phyloP scores from a whole-genome alignment of 1,140 invertebrate genomes.

The Drosophila burlai region DNA sequence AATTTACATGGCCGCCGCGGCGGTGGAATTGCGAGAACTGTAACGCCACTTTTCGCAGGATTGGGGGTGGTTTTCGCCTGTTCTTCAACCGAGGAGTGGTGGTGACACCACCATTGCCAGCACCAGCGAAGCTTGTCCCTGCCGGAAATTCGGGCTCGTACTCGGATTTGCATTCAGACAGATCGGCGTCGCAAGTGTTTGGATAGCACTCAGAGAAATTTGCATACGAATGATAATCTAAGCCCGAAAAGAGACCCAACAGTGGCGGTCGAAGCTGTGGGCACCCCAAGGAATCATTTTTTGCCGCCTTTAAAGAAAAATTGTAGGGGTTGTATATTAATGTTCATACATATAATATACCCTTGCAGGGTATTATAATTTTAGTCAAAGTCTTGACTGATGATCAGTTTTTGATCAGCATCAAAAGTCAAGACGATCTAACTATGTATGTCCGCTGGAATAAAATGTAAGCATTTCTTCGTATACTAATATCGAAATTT shows the following conservation, averaged over 20 bases:
- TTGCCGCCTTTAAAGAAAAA: neutral
- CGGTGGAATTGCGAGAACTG: slow-evolving; percentile 35
- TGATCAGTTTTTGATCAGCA: no score
- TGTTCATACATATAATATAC: neutral
- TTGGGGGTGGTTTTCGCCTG: slow-evolving; percentile 60
- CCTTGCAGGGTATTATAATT: no score
- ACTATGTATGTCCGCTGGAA: no score
- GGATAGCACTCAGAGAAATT: slow-evolving; percentile 19
- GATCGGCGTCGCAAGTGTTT: slow-evolving; percentile 74
- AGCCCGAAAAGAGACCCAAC: neutral
- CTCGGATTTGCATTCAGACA: slow-evolving; percentile 56
- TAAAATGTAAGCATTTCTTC: no score
- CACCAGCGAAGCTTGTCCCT: slow-evolving; percentile 6
- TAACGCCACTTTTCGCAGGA: slow-evolving; percentile 48
- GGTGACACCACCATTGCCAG: neutral
- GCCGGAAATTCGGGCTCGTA: slow-evolving; percentile 23
- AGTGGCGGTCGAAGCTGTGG: neutral
- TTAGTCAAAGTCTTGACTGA: no score
- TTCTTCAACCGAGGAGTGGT: neutral
- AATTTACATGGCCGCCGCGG: slow-evolving; percentile 50
- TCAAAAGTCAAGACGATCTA: no score
- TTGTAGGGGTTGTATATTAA: neutral
- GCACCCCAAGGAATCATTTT: neutral
- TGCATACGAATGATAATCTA: slow-evolving; percentile 4
- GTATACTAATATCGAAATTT: no score